Conservation (phyloP, 1,140 invertebrate genomes). For the Drosophila mayri region DNA sequence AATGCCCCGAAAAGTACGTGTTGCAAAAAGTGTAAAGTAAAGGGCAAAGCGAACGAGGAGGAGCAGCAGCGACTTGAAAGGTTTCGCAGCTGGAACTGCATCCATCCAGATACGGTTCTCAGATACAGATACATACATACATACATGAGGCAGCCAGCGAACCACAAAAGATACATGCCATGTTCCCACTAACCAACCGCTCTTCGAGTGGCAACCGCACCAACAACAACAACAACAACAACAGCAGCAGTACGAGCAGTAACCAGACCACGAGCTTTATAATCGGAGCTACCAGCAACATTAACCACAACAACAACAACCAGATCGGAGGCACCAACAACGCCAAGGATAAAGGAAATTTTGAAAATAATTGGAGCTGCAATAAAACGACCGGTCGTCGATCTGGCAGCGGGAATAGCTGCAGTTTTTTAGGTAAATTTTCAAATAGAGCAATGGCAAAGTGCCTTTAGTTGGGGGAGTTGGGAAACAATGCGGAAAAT, state of each 20-base stretch:
- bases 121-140: constrained; percentile 28
- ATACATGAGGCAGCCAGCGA: constrained; percentile 61
- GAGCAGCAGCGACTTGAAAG: constrained; percentile 56
- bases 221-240: constrained; percentile 41
- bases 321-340: constrained; percentile 28
- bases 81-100: constrained; percentile 73
- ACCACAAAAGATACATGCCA: constrained; percentile 75
- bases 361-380: constrained; percentile 84
- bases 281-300: constrained; percentile 46
- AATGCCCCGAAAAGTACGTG: constrained; percentile 32
- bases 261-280: constrained; percentile 42
- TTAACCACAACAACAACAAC: constrained; percentile 23
- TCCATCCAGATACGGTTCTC: constrained; percentile 27
- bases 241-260: constrained; percentile 23
- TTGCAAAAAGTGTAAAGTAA: constrained; percentile 45
- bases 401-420: constrained; percentile 83
- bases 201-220: constrained; percentile 77
- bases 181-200: constrained; percentile 79
- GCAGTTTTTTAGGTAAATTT: constrained; percentile 84
- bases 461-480: constrained; percentile 20
- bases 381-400: constrained; percentile 84
- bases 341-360: constrained; percentile 83
- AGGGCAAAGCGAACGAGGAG: constrained; percentile 31
- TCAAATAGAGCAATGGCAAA: constrained; percentile 3
- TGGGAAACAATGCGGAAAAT: background rate